phyloP scores from a whole-genome alignment of 2,797 vertebrate species.

The Enoplosus armatus region DNA sequence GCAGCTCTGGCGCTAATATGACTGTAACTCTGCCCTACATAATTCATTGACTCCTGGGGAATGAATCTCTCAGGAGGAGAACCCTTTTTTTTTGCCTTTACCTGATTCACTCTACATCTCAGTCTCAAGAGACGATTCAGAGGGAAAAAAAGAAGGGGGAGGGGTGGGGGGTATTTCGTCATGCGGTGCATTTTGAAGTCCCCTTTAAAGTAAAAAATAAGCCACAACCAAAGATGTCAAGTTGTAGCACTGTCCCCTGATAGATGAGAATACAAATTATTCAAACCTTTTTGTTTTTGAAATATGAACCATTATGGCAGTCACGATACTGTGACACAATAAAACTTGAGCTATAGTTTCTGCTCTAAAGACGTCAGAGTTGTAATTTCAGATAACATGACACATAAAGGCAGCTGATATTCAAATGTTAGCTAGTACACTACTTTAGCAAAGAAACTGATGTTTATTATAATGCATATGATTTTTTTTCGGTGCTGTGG shows the following conservation, averaged over 20 bases:
- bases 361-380: not conserved
- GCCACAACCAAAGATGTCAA: slow-evolving; percentile 22
- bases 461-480: too few relatives aligned
- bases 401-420: not conserved
- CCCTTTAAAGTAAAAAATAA: slow-evolving; percentile 29
- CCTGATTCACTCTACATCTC: slow-evolving; percentile 63
- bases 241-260: slow-evolving; percentile 26
- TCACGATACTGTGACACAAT: not conserved
- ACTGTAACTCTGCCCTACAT: slow-evolving; percentile 77
- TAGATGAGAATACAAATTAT: slow-evolving; percentile 17
- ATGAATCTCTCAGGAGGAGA: slow-evolving; percentile 62
- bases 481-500: not conserved
- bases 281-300: slow-evolving; percentile 15
- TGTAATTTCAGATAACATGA: slow-evolving; percentile 6
- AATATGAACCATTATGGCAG: not conserved
- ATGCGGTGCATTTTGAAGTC: slow-evolving; percentile 47
- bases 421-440: not conserved
- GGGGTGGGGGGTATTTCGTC: slow-evolving; percentile 42
- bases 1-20: slow-evolving; percentile 49
- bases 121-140: slow-evolving; percentile 68
- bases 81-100: slow-evolving; percentile 60
- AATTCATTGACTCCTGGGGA: slow-evolving; percentile 76
- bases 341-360: not conserved
- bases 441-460: too few relatives aligned
- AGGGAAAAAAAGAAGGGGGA: not conserved